Conservation (phyloP, 2,113 vertebrate species). For the Colaptes auratus region DNA sequence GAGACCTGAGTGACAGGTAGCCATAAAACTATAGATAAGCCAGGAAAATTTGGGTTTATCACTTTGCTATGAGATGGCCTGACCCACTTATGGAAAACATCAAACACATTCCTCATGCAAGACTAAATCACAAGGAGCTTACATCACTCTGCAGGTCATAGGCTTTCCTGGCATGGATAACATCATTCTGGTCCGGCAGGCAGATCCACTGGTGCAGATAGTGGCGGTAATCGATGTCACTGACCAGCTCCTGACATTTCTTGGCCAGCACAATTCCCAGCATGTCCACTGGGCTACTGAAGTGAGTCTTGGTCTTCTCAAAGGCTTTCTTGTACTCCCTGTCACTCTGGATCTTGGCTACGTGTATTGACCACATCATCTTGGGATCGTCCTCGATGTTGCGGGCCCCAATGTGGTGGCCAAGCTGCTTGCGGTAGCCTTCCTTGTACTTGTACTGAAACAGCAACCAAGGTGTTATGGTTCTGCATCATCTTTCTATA, state of each 20-base stretch:
- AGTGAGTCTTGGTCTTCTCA: constrained; percentile 89
- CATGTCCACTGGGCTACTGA: constrained; percentile 88
- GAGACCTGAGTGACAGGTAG: not conserved
- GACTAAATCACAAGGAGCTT: constrained; percentile 15
- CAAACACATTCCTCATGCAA: not conserved
- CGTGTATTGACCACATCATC: constrained; percentile 87
- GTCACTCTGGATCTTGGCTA: constrained; percentile 90
- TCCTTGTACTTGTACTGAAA: constrained; percentile 88
- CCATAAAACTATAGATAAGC: not conserved
- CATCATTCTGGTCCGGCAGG: constrained; percentile 92
- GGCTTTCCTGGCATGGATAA: constrained; percentile 87
- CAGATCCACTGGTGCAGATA: constrained; percentile 89
- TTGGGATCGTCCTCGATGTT: constrained; percentile 87
- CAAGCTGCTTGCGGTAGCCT: constrained; percentile 76
- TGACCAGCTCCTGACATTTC: constrained; percentile 90
- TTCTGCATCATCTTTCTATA: not conserved
- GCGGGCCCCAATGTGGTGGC: constrained; percentile 64
- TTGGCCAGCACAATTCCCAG: constrained; percentile 87
- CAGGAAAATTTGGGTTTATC: not conserved
- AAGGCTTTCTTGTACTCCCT: constrained; percentile 92
- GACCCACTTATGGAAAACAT: not conserved
- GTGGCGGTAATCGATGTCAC: constrained; percentile 85
- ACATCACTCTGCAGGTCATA: constrained; percentile 82
- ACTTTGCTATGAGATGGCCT: not conserved
- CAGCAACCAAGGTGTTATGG: not conserved